Base-by-base conservation (phyloP, 1,140 invertebrate species). In the Grapholita molesta region DNA sequence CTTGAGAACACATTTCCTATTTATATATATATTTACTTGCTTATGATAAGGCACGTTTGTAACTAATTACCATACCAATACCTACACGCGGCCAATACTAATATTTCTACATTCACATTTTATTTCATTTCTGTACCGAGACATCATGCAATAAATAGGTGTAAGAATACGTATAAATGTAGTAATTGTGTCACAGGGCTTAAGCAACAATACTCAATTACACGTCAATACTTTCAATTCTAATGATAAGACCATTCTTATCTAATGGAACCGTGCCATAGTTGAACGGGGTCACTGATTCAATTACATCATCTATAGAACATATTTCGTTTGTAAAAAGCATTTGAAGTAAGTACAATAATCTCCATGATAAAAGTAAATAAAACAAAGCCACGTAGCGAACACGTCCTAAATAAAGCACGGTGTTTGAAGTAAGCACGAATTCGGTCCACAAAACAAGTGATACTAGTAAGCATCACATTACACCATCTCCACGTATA, bases 221-320 rank as follows among this genome's bases (percentile, higher is more conserved):
- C 25, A 61, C 18, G 55, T 61, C n/a, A n/a, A 28, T 61, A 61
- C 55, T 61, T 61, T 61, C 55, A 61, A 61, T 61, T 61, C n/a
- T 61, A 32, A 28, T 30, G 55, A 61, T 61, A 61, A 61, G n/a
- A 61, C 55, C 30, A 25, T 25, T 28, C 7, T 61, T 61, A 61
- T 61, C 55, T 28, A 61, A 28, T 28, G 55, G 15, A 61, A 61
- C 55, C 55, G 25, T 61, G 55, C 24, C 55, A 61, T 28, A 61
- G 55, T 61, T 61, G 28, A 15, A 61, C 24, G 55, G 55, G 55
- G 55, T 61, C 55, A 61, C 25, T 61, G 2, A 48, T 48, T 21
- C 7, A 48, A 48, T 8, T 21, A 48, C 55, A n/a, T 57, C 30
- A 61, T 61, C 55, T 61, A 12, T 53, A 42, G 48, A 53, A 53